phyloP scores from a whole-genome alignment of 2,888 invertebrate genomes.

The Eutolmus rufibarbis region DNA sequence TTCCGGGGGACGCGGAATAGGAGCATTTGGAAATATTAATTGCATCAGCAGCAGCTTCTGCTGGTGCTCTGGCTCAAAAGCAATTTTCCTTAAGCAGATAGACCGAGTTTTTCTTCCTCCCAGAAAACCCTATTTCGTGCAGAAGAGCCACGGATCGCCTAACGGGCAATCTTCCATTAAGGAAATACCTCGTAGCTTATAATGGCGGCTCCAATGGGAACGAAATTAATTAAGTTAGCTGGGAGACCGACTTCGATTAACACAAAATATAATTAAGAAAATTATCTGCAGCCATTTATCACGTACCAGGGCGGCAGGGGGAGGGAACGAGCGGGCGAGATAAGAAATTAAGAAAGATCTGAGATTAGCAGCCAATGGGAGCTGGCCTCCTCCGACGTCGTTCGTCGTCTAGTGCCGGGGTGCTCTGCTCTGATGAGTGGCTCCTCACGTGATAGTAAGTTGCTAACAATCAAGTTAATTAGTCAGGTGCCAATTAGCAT shows the following conservation, averaged over 20 bases:
- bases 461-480: conserved; percentile 42
- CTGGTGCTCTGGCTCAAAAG: background rate
- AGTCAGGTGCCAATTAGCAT: conserved; percentile 42
- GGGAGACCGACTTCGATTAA: conserved; percentile 49
- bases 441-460: conserved; percentile 30
- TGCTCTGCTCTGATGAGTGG: background rate
- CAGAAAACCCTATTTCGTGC: conserved; percentile 27
- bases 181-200: conserved; percentile 36
- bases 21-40: conserved; percentile 5
- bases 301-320: conserved; percentile 38
- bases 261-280: conserved; percentile 50
- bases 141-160: background rate
- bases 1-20: background rate
- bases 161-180: conserved; percentile 38
- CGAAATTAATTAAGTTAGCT: conserved; percentile 49
- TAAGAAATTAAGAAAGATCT: conserved; percentile 39
- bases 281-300: conserved; percentile 49
- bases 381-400: background rate
- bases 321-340: background rate
- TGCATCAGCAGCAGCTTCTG: background rate
- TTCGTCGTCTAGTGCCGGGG: background rate
- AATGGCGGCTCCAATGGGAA: conserved; percentile 47
- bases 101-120: conserved; percentile 6
- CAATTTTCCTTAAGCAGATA: conserved; percentile 26
- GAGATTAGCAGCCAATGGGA: conserved; percentile 29